Evolutionary conservation across 1,140 invertebrate genomes (phyloP).

Genomic region (Calosoma granatense): DNA sequence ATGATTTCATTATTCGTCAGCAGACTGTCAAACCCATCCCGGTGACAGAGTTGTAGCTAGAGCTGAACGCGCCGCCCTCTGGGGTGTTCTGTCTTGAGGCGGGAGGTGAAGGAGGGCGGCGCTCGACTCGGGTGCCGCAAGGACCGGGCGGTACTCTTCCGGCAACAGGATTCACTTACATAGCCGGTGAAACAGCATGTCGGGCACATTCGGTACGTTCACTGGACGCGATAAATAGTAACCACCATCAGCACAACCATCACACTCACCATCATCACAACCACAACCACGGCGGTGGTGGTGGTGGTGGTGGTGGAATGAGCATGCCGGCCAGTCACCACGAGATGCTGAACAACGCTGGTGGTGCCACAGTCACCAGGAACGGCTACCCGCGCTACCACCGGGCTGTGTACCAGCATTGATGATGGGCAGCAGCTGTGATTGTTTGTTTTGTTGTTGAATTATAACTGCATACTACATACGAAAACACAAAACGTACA

Average conservation of each 20-base stretch:
- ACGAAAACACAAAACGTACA: not conserved
- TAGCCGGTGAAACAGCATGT: constrained; percentile 48
- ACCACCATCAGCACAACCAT: not conserved
- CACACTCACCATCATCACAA: not conserved
- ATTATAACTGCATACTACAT: not conserved
- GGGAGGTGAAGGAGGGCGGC: constrained; percentile 42
- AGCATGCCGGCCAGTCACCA: not conserved
- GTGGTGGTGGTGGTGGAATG: not conserved
- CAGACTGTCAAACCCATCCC: constrained; percentile 61
- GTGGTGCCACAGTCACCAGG: constrained; percentile 13
- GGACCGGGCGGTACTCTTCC: constrained; percentile 50
- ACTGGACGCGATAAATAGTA: constrained; percentile 20
- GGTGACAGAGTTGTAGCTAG: constrained; percentile 89
- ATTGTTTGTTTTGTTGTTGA: constrained; percentile 1
- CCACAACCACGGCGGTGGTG: not conserved
- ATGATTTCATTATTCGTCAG: constrained; percentile 66
- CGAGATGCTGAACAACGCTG: not conserved
- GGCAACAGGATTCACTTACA: constrained; percentile 65
- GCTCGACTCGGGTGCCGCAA: constrained; percentile 37
- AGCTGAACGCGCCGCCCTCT: constrained; percentile 68
- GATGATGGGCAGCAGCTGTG: not conserved
- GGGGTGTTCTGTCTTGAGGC: constrained; percentile 52
- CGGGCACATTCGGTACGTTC: constrained; percentile 31
- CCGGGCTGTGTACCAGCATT: constrained; percentile 25
- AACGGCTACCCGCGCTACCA: constrained; percentile 28